phyloP scores from a whole-genome alignment of 2,888 invertebrate genomes.

The Theodoxus fluviatilis region DNA sequence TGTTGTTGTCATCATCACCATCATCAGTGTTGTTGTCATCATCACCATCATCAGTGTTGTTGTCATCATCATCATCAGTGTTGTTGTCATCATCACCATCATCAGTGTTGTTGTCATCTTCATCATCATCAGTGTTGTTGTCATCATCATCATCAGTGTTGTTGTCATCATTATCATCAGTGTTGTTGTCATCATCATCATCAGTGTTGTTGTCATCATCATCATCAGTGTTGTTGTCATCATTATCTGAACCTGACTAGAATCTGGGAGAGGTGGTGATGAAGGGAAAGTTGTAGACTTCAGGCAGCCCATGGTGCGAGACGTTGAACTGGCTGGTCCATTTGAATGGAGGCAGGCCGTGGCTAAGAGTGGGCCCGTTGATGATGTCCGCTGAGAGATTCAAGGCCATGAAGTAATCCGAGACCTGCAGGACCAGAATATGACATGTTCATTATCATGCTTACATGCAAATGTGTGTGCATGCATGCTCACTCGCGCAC shows the following conservation, averaged over 20 bases:
- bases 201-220: neutral
- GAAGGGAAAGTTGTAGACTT: slow-evolving; percentile 54
- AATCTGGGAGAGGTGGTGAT: slow-evolving; percentile 40
- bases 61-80: neutral
- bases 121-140: neutral
- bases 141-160: neutral
- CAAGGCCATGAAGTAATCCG: slow-evolving; percentile 53
- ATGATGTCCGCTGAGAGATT: slow-evolving; percentile 50
- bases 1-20: too few relatives aligned
- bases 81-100: neutral
- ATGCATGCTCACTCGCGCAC: neutral
- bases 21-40: too few relatives aligned
- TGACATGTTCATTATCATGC: neutral
- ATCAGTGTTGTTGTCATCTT: neutral
- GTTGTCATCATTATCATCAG: neutral
- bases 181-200: neutral
- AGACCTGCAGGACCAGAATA: slow-evolving; percentile 43
- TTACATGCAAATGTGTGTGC: neutral
- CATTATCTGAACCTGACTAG: neutral
- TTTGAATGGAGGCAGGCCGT: slow-evolving; percentile 48
- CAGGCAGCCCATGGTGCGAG: slow-evolving; percentile 56
- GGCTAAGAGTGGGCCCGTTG: slow-evolving; percentile 58
- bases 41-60: too few relatives aligned
- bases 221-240: neutral
- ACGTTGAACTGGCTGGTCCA: slow-evolving; percentile 49